phyloP scores from a whole-genome alignment of 2,113 vertebrate species.

The Calonectris borealis region DNA sequence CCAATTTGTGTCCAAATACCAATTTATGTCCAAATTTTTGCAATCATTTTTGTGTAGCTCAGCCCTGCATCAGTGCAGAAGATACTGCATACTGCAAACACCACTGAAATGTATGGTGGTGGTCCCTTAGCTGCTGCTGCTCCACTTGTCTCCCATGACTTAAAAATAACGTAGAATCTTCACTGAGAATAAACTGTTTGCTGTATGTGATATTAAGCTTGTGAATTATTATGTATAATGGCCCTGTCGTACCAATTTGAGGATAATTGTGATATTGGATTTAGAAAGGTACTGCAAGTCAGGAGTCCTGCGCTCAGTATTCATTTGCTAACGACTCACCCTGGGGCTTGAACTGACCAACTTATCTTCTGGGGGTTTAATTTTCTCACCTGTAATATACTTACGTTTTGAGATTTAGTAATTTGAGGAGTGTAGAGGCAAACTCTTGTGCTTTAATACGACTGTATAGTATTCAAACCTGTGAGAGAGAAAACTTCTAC shows the following conservation, averaged over 20 bases:
- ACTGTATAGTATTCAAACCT: not conserved
- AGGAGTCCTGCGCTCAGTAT: not conserved
- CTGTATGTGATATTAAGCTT: not conserved
- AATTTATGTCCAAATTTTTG: not conserved
- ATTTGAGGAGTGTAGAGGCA: not conserved
- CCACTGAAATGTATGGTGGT: not conserved
- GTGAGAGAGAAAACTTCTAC: not conserved
- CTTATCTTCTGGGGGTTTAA: not conserved
- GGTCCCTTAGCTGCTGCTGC: not conserved
- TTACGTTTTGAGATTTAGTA: not conserved
- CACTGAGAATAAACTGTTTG: not conserved
- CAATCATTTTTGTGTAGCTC: not conserved
- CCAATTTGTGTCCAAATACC: not conserved
- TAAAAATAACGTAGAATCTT: not conserved
- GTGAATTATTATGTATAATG: not conserved
- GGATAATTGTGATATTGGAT: not conserved
- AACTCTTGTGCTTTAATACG: not conserved
- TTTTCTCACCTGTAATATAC: not conserved
- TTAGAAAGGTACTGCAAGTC: not conserved
- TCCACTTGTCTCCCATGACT: not conserved
- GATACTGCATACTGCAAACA: not conserved
- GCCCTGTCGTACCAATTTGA: not conserved
- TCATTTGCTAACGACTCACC: not conserved
- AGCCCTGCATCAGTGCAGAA: not conserved
- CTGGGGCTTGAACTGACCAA: not conserved